Base-by-base conservation (phyloP, 2,113 vertebrate genomes). In the Neolamprologus tretocephalus region DNA sequence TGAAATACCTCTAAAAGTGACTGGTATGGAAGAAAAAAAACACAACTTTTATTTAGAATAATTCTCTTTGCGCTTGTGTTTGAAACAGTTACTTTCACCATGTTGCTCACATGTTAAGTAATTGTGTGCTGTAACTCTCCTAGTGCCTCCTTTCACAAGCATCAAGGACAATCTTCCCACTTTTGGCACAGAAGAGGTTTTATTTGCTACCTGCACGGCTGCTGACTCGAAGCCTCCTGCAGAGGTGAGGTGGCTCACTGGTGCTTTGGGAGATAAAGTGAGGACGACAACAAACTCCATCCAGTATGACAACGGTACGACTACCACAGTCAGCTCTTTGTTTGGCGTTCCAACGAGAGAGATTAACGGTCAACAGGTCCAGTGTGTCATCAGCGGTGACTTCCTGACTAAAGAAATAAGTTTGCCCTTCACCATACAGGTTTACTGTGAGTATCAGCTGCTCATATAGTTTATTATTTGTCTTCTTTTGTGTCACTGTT, bases 121-220 rank as follows among this genome's bases (percentile, higher is more conserved):
- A 49, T 21, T 78, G 3, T 71, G 11, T 54, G 2, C 12, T 21
- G 1, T 58, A 10, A 42, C 55, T 28, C 47, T 83, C 26, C 3
- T 21, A 96, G 95, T 92, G 49, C 91, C 85, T 80, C 95, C 94
- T 23, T n/a, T 8, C 17, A 82, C 31, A 53, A 53, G 1, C 9
- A 0, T 87, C 55, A 21, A 6, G 5, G 21, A 10, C 8, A 23
- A 28, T 2, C 6, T 1, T 9, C 53, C 11, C 1, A 4, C 37
- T 71, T 71, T 42, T 8, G 63, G 35, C 3, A 71, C 63, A 9
- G n/a, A 23, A 71, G 63, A 71, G 35, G 7, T 71, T 71, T 63
- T 63, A 63, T 33, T 63, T 63, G 9, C 58, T 33, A 33, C 58
- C 4, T 63, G 58, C 5, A 63, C 9, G 2, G 58, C 28, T 63